Percentiles rank a stretch among this genome's conserved stretches.
phyloP scores from a whole-genome alignment of 1,140 invertebrate genomes.

The Pseudomyrmex dendroicus region DNA sequence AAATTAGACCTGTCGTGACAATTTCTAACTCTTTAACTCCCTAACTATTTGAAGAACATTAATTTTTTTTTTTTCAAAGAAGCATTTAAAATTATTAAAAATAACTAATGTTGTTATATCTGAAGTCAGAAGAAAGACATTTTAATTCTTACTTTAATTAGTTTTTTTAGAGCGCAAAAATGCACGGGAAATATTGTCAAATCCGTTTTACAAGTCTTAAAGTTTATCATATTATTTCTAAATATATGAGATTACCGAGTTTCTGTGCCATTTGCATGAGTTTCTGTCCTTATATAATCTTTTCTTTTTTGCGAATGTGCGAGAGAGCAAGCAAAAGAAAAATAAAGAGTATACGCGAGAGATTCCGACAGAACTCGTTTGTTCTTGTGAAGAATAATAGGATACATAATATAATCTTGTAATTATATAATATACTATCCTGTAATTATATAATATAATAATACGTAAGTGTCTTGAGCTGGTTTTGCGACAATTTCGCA shows the following conservation, averaged over 20 bases:
- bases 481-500: constrained; percentile 29
- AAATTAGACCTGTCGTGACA: constrained; percentile 30
- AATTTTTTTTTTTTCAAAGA: not conserved
- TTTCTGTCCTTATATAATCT: constrained; percentile 58
- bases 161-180: not conserved
- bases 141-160: constrained; percentile 1
- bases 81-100: not conserved
- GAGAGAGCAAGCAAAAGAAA: not conserved
- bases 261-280: constrained; percentile 76
- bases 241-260: constrained; percentile 70
- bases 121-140: not conserved
- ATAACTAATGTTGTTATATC: not conserved
- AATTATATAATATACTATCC: constrained; percentile 36
- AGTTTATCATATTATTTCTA: constrained; percentile 62
- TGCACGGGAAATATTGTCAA: not conserved
- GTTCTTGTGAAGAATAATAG: constrained; percentile 44
- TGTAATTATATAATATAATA: constrained; percentile 11
- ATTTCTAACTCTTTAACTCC: constrained; percentile 7
- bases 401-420: constrained; percentile 52
- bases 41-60: not conserved
- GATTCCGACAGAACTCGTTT: constrained; percentile 46
- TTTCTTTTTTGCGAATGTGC: constrained; percentile 27
- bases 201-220: constrained; percentile 25
- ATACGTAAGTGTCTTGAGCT: constrained; percentile 47
- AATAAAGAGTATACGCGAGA: not conserved